Evolutionary conservation across 2,113 vertebrate species (phyloP).

Genomic region (Myanophis thanlyinensis): DNA sequence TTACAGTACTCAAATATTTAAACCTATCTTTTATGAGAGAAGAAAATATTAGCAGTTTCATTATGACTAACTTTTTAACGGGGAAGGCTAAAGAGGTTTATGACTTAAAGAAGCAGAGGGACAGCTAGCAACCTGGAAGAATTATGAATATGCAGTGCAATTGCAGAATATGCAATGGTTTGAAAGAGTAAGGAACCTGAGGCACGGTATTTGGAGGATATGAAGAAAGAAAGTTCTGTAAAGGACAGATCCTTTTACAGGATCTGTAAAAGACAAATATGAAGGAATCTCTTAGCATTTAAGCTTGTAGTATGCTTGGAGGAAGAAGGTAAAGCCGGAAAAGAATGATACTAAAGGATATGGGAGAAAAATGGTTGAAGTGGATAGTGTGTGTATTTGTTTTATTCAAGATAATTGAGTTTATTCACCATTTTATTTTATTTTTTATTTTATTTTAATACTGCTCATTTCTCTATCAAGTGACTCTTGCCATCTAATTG

Average conservation of each 20-base stretch:
- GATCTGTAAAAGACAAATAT: not conserved
- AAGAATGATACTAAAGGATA: not conserved
- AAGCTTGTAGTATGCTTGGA: not conserved
- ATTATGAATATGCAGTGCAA: too few relatives aligned
- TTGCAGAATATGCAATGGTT: not conserved
- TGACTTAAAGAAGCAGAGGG: not conserved
- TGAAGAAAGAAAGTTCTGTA: not conserved
- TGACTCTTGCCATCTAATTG: not conserved
- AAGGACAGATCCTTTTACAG: too few relatives aligned
- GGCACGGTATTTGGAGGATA: not conserved
- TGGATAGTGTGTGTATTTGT: not conserved
- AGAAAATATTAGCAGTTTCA: not conserved
- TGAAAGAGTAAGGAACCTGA: not conserved
- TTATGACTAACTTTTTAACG: not conserved
- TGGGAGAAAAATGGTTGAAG: too few relatives aligned
- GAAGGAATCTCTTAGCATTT: not conserved
- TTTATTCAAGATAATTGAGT: not conserved
- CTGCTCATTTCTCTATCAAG: not conserved
- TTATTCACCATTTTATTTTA: not conserved
- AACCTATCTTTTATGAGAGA: not conserved
- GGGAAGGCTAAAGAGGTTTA: not conserved
- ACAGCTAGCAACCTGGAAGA: too few relatives aligned
- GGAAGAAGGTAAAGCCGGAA: not conserved
- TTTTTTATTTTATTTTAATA: not conserved
- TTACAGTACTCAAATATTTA: not conserved